phyloP scores from a whole-genome alignment of 2,113 vertebrate species.

The Petrocephalus zakoni region DNA sequence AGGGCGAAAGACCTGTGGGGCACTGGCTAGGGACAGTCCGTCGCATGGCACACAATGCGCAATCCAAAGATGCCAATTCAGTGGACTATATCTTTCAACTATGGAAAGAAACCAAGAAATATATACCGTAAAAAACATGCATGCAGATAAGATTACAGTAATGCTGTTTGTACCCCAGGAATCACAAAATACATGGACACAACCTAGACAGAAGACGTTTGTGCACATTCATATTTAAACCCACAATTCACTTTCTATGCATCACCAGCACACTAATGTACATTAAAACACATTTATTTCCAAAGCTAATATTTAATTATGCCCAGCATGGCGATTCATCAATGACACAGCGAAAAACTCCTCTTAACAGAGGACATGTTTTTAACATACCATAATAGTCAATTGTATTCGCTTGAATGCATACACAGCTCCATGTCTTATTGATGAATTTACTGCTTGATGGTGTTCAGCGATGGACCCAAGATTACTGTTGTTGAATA shows the following conservation, averaged over 20 bases:
- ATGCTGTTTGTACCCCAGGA: neutral
- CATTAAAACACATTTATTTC: neutral
- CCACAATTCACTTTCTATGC: neutral
- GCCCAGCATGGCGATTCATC: neutral
- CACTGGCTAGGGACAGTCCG: neutral
- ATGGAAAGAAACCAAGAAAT: neutral
- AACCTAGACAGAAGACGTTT: neutral
- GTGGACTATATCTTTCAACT: neutral
- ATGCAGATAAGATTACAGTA: neutral
- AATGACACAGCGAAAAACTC: neutral
- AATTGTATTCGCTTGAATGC: neutral
- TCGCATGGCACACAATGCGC: neutral
- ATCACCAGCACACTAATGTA: neutral
- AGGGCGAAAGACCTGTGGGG: neutral
- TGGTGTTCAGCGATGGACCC: neutral
- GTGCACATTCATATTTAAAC: neutral
- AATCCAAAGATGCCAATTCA: neutral
- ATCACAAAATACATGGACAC: neutral
- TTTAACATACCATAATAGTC: neutral
- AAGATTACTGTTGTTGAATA: neutral
- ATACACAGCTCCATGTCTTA: too few relatives aligned
- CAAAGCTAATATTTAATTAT: neutral
- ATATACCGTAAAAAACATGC: neutral
- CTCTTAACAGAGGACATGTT: neutral
- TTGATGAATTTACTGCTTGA: neutral